These are phyloP conservation scores for Burhinus bistriatus DNA, from an alignment of 2,113 vertebrate genomes.

Conservation along the genomic window DNA sequence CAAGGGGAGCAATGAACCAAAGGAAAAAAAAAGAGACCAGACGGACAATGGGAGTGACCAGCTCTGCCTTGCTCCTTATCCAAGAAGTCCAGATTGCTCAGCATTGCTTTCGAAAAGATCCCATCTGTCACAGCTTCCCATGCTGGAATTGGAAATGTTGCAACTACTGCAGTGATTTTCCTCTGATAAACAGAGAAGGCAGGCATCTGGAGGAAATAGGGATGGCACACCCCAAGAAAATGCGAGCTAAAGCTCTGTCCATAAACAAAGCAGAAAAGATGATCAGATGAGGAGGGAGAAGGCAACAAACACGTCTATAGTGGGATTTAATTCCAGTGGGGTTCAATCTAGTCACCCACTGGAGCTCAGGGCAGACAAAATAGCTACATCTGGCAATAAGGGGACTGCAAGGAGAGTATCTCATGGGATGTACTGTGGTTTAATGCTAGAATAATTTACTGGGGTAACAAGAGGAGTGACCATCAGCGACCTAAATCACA, in stretches of 20 bases:
- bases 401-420: not conserved
- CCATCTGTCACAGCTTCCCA: slow-evolving; percentile 3
- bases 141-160: not conserved
- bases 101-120: not conserved
- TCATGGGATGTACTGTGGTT: not conserved
- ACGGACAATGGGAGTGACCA: not conserved
- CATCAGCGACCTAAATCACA: not conserved
- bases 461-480: not conserved
- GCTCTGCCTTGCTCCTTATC: not conserved
- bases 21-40: not conserved
- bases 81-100: not conserved
- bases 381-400: fast-evolving
- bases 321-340: not conserved
- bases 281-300: not conserved
- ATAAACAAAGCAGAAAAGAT: not conserved
- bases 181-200: not conserved
- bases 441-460: not conserved
- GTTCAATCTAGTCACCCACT: not conserved
- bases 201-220: not conserved
- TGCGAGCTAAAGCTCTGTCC: not conserved
- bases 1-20: not conserved
- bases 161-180: not conserved
- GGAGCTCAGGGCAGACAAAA: not conserved
- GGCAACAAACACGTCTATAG: not conserved
- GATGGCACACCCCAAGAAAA: not conserved